Conservation (phyloP, 2,888 invertebrate genomes). For the Eilema caniola region DNA sequence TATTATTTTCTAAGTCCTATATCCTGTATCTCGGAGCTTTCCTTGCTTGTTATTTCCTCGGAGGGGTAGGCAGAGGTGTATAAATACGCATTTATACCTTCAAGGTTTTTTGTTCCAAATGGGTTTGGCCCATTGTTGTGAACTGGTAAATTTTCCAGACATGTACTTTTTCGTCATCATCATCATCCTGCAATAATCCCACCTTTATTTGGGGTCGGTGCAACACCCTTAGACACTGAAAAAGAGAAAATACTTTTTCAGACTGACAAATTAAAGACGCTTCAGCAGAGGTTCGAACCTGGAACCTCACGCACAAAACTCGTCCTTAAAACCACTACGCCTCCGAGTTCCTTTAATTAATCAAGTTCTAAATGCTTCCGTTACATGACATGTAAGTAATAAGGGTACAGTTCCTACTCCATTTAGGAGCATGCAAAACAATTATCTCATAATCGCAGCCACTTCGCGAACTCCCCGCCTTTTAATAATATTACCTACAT, state of each 20-base stretch:
- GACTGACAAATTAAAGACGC: too few relatives aligned
- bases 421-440: conserved; percentile 21
- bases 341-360: not conserved
- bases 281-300: not conserved
- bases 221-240: not conserved
- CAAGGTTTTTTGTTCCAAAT: not conserved
- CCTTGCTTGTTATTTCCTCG: not conserved
- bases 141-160: not conserved
- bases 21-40: too few relatives aligned
- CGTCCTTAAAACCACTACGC: too few relatives aligned
- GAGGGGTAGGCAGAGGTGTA: not conserved
- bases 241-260: too few relatives aligned
- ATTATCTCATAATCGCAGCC: conserved; percentile 33
- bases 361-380: not conserved
- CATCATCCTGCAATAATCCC: not conserved
- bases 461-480: conserved; percentile 9
- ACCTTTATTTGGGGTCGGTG: too few relatives aligned
- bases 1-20: too few relatives aligned
- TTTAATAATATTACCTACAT: conserved; percentile 33
- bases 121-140: not conserved
- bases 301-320: not conserved
- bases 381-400: conserved; percentile 2
- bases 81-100: not conserved
- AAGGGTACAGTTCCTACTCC: conserved; percentile 20
- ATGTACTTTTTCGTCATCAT: not conserved